A percentile compares a stretch with the other conserved stretches of the same genome.
These are phyloP conservation scores for Coregonus ussuriensis DNA, from an alignment of 2,797 vertebrate species.

Conservation along the genomic window DNA sequence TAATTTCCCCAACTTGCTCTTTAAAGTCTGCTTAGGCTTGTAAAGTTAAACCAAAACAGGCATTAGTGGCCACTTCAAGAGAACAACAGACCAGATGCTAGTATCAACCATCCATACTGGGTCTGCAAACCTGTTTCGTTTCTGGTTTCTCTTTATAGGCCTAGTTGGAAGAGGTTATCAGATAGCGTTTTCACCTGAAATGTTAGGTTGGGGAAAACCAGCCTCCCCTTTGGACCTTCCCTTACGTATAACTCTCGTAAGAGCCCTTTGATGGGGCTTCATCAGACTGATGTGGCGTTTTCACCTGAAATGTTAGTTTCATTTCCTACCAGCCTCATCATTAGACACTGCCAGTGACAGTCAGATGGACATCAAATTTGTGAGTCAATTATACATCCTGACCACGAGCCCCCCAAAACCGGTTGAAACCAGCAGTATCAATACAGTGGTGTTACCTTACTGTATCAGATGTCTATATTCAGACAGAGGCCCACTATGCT, in stretches of 20 bases:
- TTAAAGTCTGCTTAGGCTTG: background rate
- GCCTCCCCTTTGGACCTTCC: too few relatives aligned
- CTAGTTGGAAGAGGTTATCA: background rate
- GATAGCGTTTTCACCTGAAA: background rate
- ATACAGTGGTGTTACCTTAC: slow-evolving; percentile 39
- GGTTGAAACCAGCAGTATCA: slow-evolving; percentile 6
- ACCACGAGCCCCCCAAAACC: background rate
- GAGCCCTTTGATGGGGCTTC: background rate
- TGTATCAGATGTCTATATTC: slow-evolving; percentile 17
- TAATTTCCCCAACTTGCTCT: slow-evolving; percentile 7
- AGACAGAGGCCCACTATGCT: background rate
- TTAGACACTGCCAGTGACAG: background rate
- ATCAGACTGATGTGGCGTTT: background rate
- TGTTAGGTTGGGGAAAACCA: too few relatives aligned
- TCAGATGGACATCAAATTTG: background rate
- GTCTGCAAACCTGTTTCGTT: background rate
- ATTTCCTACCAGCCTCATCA: background rate
- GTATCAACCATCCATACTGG: background rate
- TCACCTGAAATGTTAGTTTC: background rate
- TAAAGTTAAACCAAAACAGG: background rate
- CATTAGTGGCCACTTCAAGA: background rate
- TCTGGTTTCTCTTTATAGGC: background rate
- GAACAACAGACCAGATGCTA: background rate
- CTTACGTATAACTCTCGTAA: background rate
- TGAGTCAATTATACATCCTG: slow-evolving; percentile 9